A percentile compares a stretch with the other conserved stretches of the same genome.
phyloP scores from a whole-genome alignment of 1,140 invertebrate species.

The Phortica variegata region DNA sequence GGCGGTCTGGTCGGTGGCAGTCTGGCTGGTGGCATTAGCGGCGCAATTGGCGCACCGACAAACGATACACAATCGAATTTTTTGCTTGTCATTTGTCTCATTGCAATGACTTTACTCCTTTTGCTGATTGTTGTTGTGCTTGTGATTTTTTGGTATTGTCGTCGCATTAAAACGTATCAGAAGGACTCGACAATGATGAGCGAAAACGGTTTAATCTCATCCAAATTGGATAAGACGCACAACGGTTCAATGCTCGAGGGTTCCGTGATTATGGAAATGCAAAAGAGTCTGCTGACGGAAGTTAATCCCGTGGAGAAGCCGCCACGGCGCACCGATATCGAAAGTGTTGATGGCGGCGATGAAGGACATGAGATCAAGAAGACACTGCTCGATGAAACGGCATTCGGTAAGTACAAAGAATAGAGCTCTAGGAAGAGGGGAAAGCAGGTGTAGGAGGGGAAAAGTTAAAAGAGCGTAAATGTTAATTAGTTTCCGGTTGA shows the following conservation, averaged over 20 bases:
- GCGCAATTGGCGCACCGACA: slow-evolving; percentile 42
- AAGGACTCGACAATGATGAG: slow-evolving; percentile 58
- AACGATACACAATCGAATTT: slow-evolving; percentile 54
- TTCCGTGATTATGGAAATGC: slow-evolving; percentile 69
- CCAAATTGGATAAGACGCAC: slow-evolving; percentile 61
- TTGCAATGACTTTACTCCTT: slow-evolving; percentile 61
- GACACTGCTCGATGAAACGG: slow-evolving; percentile 72
- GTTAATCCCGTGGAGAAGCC: slow-evolving; percentile 81
- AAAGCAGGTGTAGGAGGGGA: background rate
- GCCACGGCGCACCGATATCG: slow-evolving; percentile 68
- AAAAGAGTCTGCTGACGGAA: slow-evolving; percentile 76
- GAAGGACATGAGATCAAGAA: slow-evolving; percentile 78
- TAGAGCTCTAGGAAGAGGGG: background rate
- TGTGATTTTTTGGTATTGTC: slow-evolving; percentile 69
- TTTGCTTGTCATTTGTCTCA: slow-evolving; percentile 60
- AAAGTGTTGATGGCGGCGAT: slow-evolving; percentile 68
- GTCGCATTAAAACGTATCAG: slow-evolving; percentile 60
- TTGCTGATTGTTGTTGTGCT: slow-evolving; percentile 65
- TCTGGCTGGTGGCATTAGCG: slow-evolving; percentile 20
- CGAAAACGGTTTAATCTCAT: slow-evolving; percentile 45
- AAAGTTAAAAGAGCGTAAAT: slow-evolving; percentile 11
- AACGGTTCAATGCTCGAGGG: slow-evolving; percentile 64
- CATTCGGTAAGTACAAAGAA: slow-evolving; percentile 66
- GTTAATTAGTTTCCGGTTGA: slow-evolving; percentile 37
- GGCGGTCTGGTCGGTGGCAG: slow-evolving; percentile 10